Percentiles rank a stretch among this genome's conserved stretches.
These are phyloP conservation scores for Ophion ellenae DNA, from an alignment of 2,888 invertebrate genomes.

Conservation along the genomic window DNA sequence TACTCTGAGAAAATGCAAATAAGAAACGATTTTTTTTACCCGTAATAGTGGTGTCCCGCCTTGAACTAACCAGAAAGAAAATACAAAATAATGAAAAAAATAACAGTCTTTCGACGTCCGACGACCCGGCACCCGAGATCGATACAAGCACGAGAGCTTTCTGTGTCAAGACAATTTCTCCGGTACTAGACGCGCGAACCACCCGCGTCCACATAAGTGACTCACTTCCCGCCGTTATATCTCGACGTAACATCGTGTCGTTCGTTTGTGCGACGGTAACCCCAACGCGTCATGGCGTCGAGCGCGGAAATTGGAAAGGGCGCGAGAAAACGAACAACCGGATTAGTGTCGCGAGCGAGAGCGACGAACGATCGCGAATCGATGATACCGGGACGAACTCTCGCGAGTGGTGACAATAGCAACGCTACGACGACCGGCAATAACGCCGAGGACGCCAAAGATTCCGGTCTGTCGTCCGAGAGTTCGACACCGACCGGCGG, in stretches of 20 bases:
- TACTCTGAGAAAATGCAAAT: too few species aligned
- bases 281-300: conserved; percentile 64
- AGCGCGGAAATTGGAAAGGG: conserved; percentile 72
- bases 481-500: conserved; percentile 81
- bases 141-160: conserved; percentile 48
- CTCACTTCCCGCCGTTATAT: background rate
- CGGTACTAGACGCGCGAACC: background rate
- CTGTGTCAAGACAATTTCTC: conserved; percentile 41
- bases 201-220: background rate
- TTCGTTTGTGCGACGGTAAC: background rate
- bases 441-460: conserved; percentile 76
- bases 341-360: conserved; percentile 62
- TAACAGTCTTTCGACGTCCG: background rate
- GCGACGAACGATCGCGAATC: conserved; percentile 54
- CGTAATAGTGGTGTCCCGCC: too few species aligned
- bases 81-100: background rate
- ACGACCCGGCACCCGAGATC: conserved; percentile 30
- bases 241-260: background rate
- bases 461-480: conserved; percentile 82
- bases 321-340: conserved; percentile 73
- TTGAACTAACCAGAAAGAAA: too few species aligned
- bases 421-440: conserved; percentile 45
- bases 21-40: too few species aligned
- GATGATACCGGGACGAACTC: conserved; percentile 31
- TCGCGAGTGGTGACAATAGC: conserved; percentile 50